Evolutionary conservation across 2,113 vertebrate genomes (phyloP).

Genomic region (Hydrolagus affinis): DNA sequence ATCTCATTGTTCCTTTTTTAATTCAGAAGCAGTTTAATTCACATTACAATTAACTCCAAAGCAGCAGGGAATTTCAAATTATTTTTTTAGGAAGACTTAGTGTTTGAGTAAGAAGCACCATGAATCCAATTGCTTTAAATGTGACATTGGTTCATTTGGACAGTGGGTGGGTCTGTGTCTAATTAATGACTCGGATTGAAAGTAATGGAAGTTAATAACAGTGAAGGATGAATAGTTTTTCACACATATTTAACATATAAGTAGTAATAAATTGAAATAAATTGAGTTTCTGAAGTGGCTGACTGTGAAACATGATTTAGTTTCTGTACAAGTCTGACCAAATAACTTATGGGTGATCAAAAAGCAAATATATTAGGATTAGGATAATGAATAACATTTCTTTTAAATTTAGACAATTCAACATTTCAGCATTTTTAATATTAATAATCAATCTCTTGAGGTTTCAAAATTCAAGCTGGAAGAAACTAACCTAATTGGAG

Average conservation of each 20-base stretch:
- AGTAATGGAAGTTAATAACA: neutral
- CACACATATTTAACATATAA: neutral
- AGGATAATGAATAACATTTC: neutral
- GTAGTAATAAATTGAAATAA: neutral
- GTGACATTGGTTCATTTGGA: conserved; percentile 8
- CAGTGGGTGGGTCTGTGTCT: neutral
- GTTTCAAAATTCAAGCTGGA: no score
- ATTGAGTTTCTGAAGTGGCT: neutral
- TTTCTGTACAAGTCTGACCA: neutral
- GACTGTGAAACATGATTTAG: neutral
- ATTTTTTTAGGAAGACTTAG: conserved; percentile 21
- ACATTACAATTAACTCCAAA: conserved; percentile 24
- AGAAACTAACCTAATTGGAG: no score
- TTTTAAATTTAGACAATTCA: no score
- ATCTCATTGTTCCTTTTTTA: conserved; percentile 17
- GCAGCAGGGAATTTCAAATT: conserved; percentile 25
- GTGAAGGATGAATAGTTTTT: neutral
- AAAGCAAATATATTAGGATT: neutral
- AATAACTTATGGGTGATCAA: no score
- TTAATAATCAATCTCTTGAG: no score
- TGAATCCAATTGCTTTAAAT: conserved; percentile 21
- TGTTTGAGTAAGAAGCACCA: conserved; percentile 2
- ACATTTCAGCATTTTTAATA: no score
- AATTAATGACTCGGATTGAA: neutral
- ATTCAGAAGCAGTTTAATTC: conserved; percentile 22